Evolutionary conservation across 2,797 vertebrate species (phyloP).

Genomic region (Coregonus suidteri): DNA sequence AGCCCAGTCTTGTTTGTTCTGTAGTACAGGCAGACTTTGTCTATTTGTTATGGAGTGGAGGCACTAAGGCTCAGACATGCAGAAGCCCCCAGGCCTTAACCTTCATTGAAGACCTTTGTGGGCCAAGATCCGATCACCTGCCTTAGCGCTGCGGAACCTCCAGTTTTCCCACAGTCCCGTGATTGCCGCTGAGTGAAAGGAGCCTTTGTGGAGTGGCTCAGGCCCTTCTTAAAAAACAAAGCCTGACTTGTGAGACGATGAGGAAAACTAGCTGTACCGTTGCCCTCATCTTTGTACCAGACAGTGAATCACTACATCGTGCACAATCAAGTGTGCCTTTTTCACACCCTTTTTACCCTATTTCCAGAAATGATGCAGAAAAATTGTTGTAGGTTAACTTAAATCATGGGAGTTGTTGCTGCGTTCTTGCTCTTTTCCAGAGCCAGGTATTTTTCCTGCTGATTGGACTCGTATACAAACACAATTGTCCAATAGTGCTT

Average conservation of each 20-base stretch:
- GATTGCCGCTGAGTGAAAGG: slow-evolving; percentile 59
- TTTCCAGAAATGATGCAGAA: slow-evolving; percentile 7
- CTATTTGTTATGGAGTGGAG: slow-evolving; percentile 19
- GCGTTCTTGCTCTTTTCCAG: background rate
- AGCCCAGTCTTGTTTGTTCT: background rate
- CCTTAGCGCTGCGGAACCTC: slow-evolving; percentile 46
- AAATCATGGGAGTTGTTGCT: background rate
- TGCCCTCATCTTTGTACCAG: slow-evolving; percentile 35
- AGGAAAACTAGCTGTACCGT: slow-evolving; percentile 34
- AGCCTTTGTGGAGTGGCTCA: slow-evolving; percentile 63
- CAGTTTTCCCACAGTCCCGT: slow-evolving; percentile 72
- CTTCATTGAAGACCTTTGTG: slow-evolving; percentile 35
- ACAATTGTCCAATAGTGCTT: slow-evolving; percentile 1
- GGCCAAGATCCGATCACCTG: slow-evolving; percentile 27
- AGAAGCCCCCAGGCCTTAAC: slow-evolving; percentile 23
- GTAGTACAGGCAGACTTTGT: background rate
- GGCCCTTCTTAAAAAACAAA: slow-evolving; percentile 46
- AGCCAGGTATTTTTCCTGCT: background rate
- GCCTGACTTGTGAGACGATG: slow-evolving; percentile 59
- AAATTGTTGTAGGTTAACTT: background rate
- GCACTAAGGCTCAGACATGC: slow-evolving; percentile 15
- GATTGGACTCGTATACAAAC: background rate
- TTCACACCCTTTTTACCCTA: background rate
- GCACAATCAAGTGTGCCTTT: slow-evolving; percentile 2
- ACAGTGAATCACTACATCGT: slow-evolving; percentile 23